phyloP scores from a whole-genome alignment of 2,888 invertebrate genomes.

The Hypomecis punctinalis region DNA sequence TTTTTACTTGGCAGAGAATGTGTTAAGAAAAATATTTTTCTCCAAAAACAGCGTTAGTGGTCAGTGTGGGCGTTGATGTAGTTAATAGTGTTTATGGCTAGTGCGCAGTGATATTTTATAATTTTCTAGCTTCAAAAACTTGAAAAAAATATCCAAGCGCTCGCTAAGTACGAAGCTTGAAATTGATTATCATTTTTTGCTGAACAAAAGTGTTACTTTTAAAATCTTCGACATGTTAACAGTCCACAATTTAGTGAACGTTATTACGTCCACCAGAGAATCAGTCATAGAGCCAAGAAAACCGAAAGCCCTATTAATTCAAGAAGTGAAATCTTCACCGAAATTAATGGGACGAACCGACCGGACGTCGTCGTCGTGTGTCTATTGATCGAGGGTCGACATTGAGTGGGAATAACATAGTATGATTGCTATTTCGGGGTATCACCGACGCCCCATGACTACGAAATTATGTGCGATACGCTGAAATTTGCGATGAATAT shows the following conservation, averaged over 20 bases:
- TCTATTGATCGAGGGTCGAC: constrained; percentile 65
- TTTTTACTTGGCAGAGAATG: too few species aligned
- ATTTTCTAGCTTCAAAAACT: too few species aligned
- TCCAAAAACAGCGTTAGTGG: too few species aligned
- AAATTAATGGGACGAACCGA: constrained; percentile 68
- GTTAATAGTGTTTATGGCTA: too few species aligned
- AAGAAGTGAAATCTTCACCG: constrained; percentile 70
- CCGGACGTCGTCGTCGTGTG: constrained; percentile 58
- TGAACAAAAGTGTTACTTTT: background rate
- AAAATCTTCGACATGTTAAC: constrained; percentile 2
- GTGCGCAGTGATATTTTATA: too few species aligned
- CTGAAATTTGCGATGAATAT: constrained; percentile 27
- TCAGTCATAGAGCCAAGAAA: constrained; percentile 56
- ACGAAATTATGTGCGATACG: constrained; percentile 16
- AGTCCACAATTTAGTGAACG: constrained; percentile 1
- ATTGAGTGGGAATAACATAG: constrained; percentile 40
- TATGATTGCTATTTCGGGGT: constrained; percentile 32
- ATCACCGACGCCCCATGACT: constrained; percentile 26
- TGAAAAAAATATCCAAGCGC: too few species aligned
- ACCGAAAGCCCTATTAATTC: constrained; percentile 72
- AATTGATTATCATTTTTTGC: background rate
- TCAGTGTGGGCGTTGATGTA: too few species aligned
- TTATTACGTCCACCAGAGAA: constrained; percentile 16
- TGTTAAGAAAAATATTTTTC: too few species aligned
- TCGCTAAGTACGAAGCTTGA: too few species aligned